Conservation (phyloP, 2,888 invertebrate species). For the Atherix ibis region DNA sequence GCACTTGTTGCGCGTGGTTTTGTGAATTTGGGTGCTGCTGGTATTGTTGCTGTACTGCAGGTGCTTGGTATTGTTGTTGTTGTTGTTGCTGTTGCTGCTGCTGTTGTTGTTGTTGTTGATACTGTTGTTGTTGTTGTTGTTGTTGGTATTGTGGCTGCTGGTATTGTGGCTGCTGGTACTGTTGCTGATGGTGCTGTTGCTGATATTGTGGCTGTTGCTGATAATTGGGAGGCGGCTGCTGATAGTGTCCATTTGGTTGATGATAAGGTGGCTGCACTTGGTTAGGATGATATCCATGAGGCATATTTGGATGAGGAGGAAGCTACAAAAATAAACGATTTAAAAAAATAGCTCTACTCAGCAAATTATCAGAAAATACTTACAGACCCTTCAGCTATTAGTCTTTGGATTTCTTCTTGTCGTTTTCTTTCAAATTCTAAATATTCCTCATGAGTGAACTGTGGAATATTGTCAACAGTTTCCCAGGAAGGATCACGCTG, state of each 20-base stretch:
- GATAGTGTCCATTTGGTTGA: constrained; percentile 11
- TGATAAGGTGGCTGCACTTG: constrained; percentile 12
- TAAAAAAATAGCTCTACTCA: neutral
- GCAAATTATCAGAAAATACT: constrained; percentile 20
- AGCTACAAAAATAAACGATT: constrained; percentile 15
- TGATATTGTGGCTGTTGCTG: constrained; percentile 15
- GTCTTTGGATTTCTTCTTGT: constrained; percentile 45
- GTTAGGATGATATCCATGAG: constrained; percentile 26
- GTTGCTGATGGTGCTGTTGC: constrained; percentile 15
- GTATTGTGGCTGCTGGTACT: constrained; percentile 15
- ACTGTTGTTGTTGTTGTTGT: constrained; percentile 19
- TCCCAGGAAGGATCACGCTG: constrained; percentile 81
- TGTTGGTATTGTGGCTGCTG: constrained; percentile 21
- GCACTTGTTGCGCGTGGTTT: constrained; percentile 1
- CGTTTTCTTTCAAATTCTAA: constrained; percentile 51
- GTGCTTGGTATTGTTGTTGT: constrained; percentile 14
- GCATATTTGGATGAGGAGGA: constrained; percentile 32
- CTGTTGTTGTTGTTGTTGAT: constrained; percentile 16
- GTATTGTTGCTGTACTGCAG: constrained; percentile 5
- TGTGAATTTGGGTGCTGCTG: neutral
- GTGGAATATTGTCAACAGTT: constrained; percentile 67
- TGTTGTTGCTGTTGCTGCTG: constrained; percentile 14
- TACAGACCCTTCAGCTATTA: constrained; percentile 53
- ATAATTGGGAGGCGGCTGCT: constrained; percentile 13
- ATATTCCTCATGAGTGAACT: constrained; percentile 74